Evolutionary conservation across 2,113 vertebrate species (phyloP), one percentile per base, ranked within the genome.

Genomic region (Pyxicephalus adspersus): DNA sequence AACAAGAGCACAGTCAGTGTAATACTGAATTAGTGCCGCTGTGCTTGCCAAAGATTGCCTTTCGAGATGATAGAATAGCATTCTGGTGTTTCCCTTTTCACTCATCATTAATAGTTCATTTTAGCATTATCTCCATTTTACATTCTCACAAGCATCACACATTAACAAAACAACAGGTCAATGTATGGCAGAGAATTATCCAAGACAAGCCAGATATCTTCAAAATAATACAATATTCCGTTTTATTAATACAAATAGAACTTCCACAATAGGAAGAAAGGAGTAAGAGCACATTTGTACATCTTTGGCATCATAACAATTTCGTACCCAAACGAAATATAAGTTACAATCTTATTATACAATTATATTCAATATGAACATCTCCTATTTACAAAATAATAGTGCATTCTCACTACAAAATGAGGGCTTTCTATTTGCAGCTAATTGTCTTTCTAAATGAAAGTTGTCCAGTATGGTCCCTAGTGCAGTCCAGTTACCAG

Each of bases 301-400:
- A 91, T 96, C 95, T 96, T 96, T 96, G 95, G 95, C 94, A 94
- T 95, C 93, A 93, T 91, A 94, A 91, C 31, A 26, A 52, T 92
- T 90, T 92, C 91, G 91, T 92, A 90, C 92, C 92, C 94, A 92
- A 93, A 96, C 92, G 95, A 96, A 96, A 94, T 92, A 91, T 91
- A 92, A 88, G 88, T 85, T 87, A 85, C 87, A 90, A 91, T 91
- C 93, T 94, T 92, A 95, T 94, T 89, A 94, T 95, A 96, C 95
- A 95, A 95, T 89, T 91, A 93, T 92, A 95, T 97, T 96, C 96
- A 96, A 97, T 96, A 96, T 95, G 96, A 98, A 97, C 94, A 94
- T 96, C 91, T 91, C 88, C 87, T 91, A 95, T 90, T 83, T 95
- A 96, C 95, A 96, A 94, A 94, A 95, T 95, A 45, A 45, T 45